Conservation (phyloP, 2,888 invertebrate species). For the Phaedon cochleariae region DNA sequence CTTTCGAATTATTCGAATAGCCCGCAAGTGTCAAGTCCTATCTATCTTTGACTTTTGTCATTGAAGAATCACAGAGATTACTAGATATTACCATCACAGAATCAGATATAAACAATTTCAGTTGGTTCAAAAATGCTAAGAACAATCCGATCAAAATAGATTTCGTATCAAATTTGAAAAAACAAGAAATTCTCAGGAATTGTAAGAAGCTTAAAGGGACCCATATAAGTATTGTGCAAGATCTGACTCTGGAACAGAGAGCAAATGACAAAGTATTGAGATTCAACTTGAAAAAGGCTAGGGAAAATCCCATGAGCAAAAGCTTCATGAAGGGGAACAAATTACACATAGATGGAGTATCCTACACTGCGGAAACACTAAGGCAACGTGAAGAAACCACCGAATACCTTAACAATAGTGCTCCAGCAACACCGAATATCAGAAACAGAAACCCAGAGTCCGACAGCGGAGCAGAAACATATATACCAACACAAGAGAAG, state of each 20-base stretch:
- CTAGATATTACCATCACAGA: background rate
- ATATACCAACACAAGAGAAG: background rate
- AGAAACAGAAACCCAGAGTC: no score
- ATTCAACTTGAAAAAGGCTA: background rate
- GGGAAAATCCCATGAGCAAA: background rate
- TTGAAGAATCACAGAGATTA: background rate
- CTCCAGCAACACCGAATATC: no score
- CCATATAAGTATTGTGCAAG: background rate
- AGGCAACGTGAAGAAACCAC: background rate
- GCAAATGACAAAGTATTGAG: slow-evolving; percentile 8
- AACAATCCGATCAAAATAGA: slow-evolving; percentile 4
- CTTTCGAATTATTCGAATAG: no score
- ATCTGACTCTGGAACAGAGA: slow-evolving; percentile 2
- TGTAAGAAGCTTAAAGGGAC: no score
- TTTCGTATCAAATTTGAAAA: background rate
- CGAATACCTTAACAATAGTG: background rate
- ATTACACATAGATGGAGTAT: background rate
- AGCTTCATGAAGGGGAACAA: slow-evolving; percentile 14
- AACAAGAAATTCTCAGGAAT: no score
- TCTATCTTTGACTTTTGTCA: no score
- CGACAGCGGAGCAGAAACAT: no score
- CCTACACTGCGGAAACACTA: no score
- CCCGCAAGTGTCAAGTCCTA: no score
- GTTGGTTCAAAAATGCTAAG: no score
- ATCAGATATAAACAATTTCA: slow-evolving; percentile 4